phyloP scores from a whole-genome alignment of 2,888 invertebrate species.

The Octonoba sinensis region DNA sequence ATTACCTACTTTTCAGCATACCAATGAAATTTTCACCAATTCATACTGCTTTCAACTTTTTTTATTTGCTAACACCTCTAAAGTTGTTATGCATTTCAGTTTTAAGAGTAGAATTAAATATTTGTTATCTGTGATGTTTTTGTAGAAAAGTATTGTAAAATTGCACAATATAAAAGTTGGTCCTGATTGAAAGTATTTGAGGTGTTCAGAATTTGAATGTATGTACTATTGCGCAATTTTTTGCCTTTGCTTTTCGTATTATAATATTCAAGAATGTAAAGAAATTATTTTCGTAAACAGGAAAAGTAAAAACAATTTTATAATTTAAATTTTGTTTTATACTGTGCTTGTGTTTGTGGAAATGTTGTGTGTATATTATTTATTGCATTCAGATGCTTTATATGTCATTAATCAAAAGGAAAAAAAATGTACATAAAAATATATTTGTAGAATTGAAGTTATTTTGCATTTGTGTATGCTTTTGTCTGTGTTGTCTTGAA shows the following conservation, averaged over 20 bases:
- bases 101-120: background rate
- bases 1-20: no score
- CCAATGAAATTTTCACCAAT: no score
- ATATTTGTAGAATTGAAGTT: no score
- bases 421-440: background rate
- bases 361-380: conserved; percentile 47
- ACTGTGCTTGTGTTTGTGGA: conserved; percentile 40
- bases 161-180: conserved; percentile 20
- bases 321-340: conserved; percentile 52
- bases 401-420: conserved; percentile 38
- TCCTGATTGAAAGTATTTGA: conserved; percentile 23
- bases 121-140: conserved; percentile 53
- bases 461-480: no score
- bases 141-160: conserved; percentile 21
- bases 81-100: no score
- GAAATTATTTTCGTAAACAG: conserved; percentile 55
- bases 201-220: background rate
- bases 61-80: no score
- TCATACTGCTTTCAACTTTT: no score
- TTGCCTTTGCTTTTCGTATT: conserved; percentile 30
- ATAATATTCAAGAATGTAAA: conserved; percentile 47
- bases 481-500: no score
- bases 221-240: background rate
- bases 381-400: conserved; percentile 40
- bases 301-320: conserved; percentile 44